phyloP scores from a whole-genome alignment of 2,113 vertebrate species.

The Nematolebias whitei region DNA sequence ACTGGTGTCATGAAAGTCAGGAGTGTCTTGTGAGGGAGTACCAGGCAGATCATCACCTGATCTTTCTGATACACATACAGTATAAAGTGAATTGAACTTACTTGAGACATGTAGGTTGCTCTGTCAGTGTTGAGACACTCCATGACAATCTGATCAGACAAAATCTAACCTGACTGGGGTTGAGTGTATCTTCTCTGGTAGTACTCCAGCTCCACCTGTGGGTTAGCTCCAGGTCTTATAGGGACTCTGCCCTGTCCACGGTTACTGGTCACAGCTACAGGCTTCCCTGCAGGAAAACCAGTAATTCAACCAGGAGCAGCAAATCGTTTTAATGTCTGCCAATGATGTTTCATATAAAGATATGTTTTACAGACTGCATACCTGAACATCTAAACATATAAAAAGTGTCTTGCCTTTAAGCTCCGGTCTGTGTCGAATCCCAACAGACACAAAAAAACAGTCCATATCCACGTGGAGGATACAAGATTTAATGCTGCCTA shows the following conservation, averaged over 20 bases:
- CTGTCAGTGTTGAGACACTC: background rate
- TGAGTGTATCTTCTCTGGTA: conserved; percentile 85
- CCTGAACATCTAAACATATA: background rate
- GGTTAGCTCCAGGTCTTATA: conserved; percentile 86
- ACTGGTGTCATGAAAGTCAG: conserved; percentile 76
- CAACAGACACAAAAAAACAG: conserved; percentile 99
- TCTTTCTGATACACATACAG: conserved; percentile 53
- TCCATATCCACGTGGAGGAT: conserved; percentile 99
- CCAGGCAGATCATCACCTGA: conserved; percentile 74
- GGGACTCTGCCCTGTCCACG: conserved; percentile 85
- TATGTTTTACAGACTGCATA: background rate
- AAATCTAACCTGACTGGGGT: conserved; percentile 75
- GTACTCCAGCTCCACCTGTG: conserved; percentile 89
- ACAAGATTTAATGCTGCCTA: conserved; percentile 78
- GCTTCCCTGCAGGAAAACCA: conserved; percentile 82
- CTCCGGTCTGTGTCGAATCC: conserved; percentile 91
- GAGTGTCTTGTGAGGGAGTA: conserved; percentile 78
- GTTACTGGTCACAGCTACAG: conserved; percentile 97
- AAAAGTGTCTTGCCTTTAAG: conserved; percentile 85
- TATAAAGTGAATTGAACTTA: background rate
- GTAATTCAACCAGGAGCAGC: background rate
- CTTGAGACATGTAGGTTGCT: background rate
- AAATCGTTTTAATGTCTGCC: background rate
- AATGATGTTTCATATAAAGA: background rate
- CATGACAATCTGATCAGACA: background rate